These are phyloP conservation scores for Thryonomys swinderianus DNA, from an alignment of 2,113 vertebrate genomes.

Conservation along the genomic window DNA sequence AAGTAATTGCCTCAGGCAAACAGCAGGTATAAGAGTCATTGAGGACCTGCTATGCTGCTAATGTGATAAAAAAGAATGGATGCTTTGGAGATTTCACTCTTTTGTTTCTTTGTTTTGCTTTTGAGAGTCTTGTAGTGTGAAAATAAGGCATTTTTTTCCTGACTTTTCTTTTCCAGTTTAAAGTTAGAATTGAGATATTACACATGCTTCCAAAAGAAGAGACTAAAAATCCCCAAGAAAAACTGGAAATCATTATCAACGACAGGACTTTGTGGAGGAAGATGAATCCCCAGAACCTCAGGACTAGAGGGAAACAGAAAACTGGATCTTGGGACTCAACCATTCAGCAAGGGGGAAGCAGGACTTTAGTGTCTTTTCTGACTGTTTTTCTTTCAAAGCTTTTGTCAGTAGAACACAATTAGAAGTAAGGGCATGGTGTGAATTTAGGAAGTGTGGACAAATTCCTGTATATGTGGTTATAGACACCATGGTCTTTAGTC, in stretches of 20 bases:
- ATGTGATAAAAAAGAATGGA: background rate
- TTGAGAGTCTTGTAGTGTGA: background rate
- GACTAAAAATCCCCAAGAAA: background rate
- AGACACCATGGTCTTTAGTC: background rate
- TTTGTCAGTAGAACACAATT: background rate
- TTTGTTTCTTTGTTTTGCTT: background rate
- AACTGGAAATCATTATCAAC: background rate
- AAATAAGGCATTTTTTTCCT: background rate
- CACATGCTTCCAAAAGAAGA: background rate
- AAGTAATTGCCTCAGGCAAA: background rate
- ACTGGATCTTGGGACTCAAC: background rate
- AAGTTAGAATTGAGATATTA: conserved; percentile 16
- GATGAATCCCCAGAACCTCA: background rate
- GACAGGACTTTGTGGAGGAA: background rate
- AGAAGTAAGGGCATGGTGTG: background rate
- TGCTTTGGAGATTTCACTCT: background rate
- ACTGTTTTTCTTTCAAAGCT: background rate
- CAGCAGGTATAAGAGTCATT: background rate
- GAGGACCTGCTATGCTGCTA: background rate
- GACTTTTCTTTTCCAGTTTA: background rate
- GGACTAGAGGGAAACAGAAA: background rate
- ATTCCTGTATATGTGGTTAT: background rate
- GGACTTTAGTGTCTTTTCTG: background rate
- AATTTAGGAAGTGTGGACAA: background rate
- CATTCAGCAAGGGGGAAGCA: background rate